Evolutionary conservation across 2,797 vertebrate species (phyloP).

Genomic region (Labroides dimidiatus): DNA sequence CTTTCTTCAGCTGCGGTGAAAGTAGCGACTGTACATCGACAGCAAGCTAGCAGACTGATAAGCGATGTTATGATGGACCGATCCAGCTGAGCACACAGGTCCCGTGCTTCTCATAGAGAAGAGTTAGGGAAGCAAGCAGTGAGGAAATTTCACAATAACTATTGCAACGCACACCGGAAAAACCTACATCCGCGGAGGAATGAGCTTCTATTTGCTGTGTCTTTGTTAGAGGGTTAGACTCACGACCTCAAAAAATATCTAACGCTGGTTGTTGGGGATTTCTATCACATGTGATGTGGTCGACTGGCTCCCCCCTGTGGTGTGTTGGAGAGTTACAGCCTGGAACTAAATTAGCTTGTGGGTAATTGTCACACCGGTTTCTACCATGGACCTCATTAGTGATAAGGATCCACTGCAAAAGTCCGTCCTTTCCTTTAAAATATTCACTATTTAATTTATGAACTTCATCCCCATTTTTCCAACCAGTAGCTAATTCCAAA

Average conservation of each 20-base stretch:
- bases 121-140: neutral
- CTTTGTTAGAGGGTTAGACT: constrained; percentile 17
- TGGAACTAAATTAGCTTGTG: no score
- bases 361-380: no score
- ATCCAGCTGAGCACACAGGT: constrained; percentile 52
- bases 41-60: constrained; percentile 62
- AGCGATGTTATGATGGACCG: constrained; percentile 54
- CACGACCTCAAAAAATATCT: constrained; percentile 29
- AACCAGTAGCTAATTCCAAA: no score
- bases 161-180: neutral
- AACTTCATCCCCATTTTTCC: no score
- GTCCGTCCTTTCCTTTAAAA: no score
- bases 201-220: neutral
- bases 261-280: constrained; percentile 22
- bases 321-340: neutral
- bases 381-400: no score
- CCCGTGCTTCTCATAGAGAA: constrained; percentile 36
- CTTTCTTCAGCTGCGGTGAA: constrained; percentile 20
- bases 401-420: no score
- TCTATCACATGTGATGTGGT: neutral
- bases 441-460: no score
- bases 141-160: neutral
- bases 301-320: constrained; percentile 41
- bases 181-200: neutral
- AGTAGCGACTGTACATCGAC: constrained; percentile 17